phyloP scores from a whole-genome alignment of 2,888 invertebrate species.

The Catocala fraxini region DNA sequence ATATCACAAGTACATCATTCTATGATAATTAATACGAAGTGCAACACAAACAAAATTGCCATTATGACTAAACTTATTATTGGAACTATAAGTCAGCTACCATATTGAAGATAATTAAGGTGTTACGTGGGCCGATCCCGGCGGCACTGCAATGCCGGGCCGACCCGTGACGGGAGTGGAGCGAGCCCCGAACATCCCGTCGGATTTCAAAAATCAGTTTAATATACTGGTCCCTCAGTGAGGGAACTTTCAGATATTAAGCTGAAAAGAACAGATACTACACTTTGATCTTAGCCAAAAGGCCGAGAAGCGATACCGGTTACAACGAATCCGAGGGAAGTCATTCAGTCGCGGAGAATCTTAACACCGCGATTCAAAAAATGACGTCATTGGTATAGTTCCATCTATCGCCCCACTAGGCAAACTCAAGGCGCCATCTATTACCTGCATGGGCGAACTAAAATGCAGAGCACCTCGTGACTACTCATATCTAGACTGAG shows the following conservation, averaged over 20 bases:
- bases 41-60: no score
- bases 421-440: slow-evolving; percentile 7
- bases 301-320: slow-evolving; percentile 82
- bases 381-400: slow-evolving; percentile 23
- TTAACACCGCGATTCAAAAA: slow-evolving; percentile 48
- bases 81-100: no score
- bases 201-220: slow-evolving; percentile 76
- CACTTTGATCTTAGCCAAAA: slow-evolving; percentile 80
- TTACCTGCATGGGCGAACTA: neutral
- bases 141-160: slow-evolving; percentile 90
- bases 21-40: no score
- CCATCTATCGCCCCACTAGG: slow-evolving; percentile 12
- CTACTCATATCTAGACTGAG: no score
- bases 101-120: neutral
- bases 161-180: slow-evolving; percentile 90
- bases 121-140: slow-evolving; percentile 71
- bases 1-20: no score
- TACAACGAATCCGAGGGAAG: accelerated
- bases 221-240: slow-evolving; percentile 87
- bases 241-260: slow-evolving; percentile 60
- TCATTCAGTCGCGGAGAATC: slow-evolving; percentile 36
- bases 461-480: neutral
- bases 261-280: slow-evolving; percentile 57
- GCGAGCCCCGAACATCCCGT: slow-evolving; percentile 89
- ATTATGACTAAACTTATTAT: no score